Conservation (phyloP, 2,888 invertebrate species). For the Xanthostigma xanthostigma region DNA sequence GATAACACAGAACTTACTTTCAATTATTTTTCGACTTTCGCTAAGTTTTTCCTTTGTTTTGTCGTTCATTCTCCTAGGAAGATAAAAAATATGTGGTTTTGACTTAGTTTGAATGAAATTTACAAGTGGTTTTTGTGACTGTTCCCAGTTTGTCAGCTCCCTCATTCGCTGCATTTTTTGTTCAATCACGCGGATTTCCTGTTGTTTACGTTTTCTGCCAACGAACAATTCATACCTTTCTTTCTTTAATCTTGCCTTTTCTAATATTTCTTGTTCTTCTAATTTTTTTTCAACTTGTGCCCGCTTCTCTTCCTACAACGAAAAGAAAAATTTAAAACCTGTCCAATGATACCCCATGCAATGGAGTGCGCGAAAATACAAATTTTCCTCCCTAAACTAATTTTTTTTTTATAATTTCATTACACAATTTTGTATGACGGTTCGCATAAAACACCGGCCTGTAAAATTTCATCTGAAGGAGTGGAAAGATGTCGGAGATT, state of each 20-base stretch:
- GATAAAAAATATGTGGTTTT: conserved; percentile 75
- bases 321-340: too few species aligned
- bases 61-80: conserved; percentile 64
- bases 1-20: conserved; percentile 35
- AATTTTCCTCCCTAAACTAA: too few species aligned
- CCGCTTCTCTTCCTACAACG: conserved; percentile 58
- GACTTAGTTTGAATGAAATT: conserved; percentile 78
- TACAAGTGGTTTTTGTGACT: conserved; percentile 55
- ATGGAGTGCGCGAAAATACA: too few species aligned
- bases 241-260: conserved; percentile 69
- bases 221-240: conserved; percentile 75
- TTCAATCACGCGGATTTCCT: conserved; percentile 77
- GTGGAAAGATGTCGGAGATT: too few species aligned
- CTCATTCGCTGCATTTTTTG: conserved; percentile 77
- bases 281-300: conserved; percentile 82
- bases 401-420: too few species aligned
- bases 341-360: too few species aligned
- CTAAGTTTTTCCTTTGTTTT: conserved; percentile 50
- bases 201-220: conserved; percentile 73
- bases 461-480: too few species aligned
- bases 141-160: conserved; percentile 81
- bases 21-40: conserved; percentile 44
- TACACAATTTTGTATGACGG: too few species aligned
- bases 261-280: conserved; percentile 77
- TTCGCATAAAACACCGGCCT: too few species aligned